These are phyloP conservation scores for Serilophus lunatus DNA, from an alignment of 2,113 vertebrate genomes.

Conservation along the genomic window DNA sequence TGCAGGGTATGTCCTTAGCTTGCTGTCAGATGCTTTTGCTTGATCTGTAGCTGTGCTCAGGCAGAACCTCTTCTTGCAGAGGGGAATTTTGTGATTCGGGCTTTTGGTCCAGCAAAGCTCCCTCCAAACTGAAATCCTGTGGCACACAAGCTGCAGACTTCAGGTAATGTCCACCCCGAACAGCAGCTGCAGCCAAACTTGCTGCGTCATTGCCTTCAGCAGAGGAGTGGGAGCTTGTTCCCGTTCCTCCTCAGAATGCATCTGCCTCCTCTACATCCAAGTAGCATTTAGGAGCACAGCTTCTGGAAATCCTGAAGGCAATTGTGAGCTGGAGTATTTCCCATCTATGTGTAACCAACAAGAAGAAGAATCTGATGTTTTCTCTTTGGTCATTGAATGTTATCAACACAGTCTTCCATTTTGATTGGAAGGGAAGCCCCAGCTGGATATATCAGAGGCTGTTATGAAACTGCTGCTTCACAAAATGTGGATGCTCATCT, in stretches of 20 bases:
- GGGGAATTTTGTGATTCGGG: not conserved
- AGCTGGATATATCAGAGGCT: not conserved
- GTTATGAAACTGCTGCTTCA: not conserved
- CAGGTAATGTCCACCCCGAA: not conserved
- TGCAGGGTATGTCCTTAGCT: not conserved
- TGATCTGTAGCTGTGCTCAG: not conserved
- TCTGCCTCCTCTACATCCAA: not conserved
- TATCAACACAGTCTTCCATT: not conserved
- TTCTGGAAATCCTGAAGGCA: not conserved
- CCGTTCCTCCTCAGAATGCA: not conserved
- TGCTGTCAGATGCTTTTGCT: not conserved
- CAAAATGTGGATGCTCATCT: not conserved
- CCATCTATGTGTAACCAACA: not conserved
- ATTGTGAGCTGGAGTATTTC: not conserved
- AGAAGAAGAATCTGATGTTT: not conserved
- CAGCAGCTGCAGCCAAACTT: not conserved
- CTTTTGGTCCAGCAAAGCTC: not conserved
- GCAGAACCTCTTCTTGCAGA: not conserved
- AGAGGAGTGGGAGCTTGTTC: not conserved
- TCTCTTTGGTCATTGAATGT: not conserved
- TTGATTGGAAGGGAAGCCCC: not conserved
- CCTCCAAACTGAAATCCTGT: not conserved
- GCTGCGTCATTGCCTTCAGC: not conserved
- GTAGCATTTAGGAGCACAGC: not conserved
- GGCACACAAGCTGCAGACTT: not conserved